These are phyloP conservation scores for Centropus bengalensis DNA, from an alignment of 2,113 vertebrate genomes.

Conservation along the genomic window DNA sequence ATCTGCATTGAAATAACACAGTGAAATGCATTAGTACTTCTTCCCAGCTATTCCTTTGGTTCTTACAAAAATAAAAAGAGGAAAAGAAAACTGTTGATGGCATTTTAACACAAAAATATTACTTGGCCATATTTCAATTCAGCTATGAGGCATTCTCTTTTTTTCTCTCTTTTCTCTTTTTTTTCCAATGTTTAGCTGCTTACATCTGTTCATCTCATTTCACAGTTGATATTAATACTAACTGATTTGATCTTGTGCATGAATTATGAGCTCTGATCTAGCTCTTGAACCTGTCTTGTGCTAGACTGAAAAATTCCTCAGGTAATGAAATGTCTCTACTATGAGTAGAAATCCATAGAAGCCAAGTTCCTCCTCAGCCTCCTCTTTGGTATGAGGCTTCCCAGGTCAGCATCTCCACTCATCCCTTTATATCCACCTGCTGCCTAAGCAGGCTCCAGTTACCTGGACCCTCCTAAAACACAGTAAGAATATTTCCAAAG, in stretches of 20 bases:
- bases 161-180: no score
- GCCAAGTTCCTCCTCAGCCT: background rate
- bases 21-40: background rate
- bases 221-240: background rate
- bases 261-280: background rate
- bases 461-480: background rate
- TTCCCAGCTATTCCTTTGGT: background rate
- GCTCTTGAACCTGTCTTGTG: background rate
- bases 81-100: background rate
- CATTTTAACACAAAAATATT: background rate
- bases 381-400: background rate
- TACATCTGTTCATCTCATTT: background rate
- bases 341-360: background rate
- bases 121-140: background rate
- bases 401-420: background rate
- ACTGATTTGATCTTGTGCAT: background rate
- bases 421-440: fast-evolving
- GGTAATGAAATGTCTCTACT: background rate
- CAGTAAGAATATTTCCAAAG: background rate
- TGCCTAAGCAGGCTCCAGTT: background rate
- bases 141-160: background rate
- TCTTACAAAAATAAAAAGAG: background rate
- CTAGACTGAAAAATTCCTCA: background rate
- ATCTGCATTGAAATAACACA: background rate
- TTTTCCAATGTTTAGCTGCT: background rate